Evolutionary conservation across 2,888 invertebrate species (phyloP).

Genomic region (Allacma fusca): DNA sequence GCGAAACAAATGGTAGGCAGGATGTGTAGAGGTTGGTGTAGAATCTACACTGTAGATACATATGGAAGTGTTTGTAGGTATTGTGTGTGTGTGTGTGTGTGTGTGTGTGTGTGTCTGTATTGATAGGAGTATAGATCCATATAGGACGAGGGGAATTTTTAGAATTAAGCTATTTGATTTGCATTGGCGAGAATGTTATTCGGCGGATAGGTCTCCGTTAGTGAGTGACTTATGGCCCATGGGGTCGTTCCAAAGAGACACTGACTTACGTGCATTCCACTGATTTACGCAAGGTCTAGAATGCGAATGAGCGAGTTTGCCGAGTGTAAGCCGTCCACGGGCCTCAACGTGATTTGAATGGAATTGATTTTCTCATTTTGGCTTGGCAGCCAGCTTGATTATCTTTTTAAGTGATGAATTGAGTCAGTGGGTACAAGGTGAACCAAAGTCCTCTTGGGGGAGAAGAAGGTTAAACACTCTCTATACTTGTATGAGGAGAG

Average conservation of each 20-base stretch:
- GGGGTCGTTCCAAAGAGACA: slow-evolving; percentile 40
- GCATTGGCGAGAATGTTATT: slow-evolving; percentile 39
- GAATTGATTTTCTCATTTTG: slow-evolving; percentile 46
- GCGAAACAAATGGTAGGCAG: not conserved
- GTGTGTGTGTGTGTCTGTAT: not conserved
- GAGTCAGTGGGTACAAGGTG: slow-evolving; percentile 30
- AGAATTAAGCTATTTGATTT: slow-evolving; percentile 47
- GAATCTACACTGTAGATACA: not conserved
- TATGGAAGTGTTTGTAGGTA: not conserved
- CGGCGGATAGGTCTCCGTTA: slow-evolving; percentile 23
- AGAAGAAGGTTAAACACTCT: not conserved
- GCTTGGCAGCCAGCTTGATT: slow-evolving; percentile 38
- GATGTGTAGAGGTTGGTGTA: not conserved
- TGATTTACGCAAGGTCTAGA: slow-evolving; percentile 43
- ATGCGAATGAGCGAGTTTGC: slow-evolving; percentile 37
- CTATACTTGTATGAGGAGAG: too few species aligned
- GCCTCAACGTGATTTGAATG: slow-evolving; percentile 45
- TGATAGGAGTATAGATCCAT: not conserved
- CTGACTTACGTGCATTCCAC: slow-evolving; percentile 40
- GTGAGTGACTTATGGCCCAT: slow-evolving; percentile 43
- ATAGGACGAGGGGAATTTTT: slow-evolving; percentile 22
- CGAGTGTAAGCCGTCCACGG: slow-evolving; percentile 16
- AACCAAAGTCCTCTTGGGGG: slow-evolving; percentile 23
- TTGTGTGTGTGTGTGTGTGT: not conserved
- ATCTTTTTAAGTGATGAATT: slow-evolving; percentile 45